These are phyloP conservation scores for Seira musarum DNA, from an alignment of 2,888 invertebrate genomes.

Conservation along the genomic window DNA sequence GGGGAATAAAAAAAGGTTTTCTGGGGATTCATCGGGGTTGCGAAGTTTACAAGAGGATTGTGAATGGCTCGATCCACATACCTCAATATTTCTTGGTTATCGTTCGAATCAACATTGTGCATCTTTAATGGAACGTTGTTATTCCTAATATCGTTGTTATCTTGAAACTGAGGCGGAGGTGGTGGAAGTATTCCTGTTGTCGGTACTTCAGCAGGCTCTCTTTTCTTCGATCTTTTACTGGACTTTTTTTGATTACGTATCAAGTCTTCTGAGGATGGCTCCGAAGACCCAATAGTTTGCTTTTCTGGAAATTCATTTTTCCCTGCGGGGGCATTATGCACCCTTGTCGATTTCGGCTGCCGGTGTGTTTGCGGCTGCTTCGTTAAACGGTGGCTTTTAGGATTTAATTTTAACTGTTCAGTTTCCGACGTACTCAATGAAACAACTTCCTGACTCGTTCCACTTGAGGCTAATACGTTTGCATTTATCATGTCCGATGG, in stretches of 20 bases:
- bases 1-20: constrained; percentile 49
- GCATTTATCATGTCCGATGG: constrained; percentile 53
- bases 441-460: constrained; percentile 23
- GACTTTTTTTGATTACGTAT: constrained; percentile 13
- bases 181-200: constrained; percentile 23
- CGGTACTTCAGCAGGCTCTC: background rate
- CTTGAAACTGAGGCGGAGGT: constrained; percentile 42
- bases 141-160: constrained; percentile 16
- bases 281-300: background rate
- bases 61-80: constrained; percentile 25
- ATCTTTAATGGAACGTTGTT: background rate
- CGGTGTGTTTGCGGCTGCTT: constrained; percentile 9
- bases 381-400: constrained; percentile 12
- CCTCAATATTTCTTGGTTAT: constrained; percentile 28
- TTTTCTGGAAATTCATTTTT: constrained; percentile 40
- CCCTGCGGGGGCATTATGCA: background rate
- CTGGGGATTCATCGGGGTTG: background rate
- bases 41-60: background rate
- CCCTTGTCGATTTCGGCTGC: constrained; percentile 22
- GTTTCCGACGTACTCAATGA: constrained; percentile 38
- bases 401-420: constrained; percentile 3
- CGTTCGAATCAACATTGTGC: background rate
- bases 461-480: constrained; percentile 15
- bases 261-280: constrained; percentile 13
- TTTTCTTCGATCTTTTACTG: background rate